Percentiles rank a stretch among this genome's conserved stretches.
phyloP scores from a whole-genome alignment of 1,140 invertebrate genomes.

The Bombus impatiens region DNA sequence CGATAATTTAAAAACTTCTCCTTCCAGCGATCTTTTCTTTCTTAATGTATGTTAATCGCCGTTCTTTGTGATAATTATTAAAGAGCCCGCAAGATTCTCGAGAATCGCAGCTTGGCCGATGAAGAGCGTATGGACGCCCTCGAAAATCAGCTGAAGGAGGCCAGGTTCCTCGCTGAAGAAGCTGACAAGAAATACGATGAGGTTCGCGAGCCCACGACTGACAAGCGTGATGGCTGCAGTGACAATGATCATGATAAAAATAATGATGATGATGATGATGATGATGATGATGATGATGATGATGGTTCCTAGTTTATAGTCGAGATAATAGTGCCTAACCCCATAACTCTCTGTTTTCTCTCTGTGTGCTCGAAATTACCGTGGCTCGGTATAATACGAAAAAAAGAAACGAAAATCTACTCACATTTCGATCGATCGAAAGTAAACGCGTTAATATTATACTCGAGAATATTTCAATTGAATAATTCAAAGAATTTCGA shows the following conservation, averaged over 20 bases:
- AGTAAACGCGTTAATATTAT: not conserved
- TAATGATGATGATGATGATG: constrained; percentile 63
- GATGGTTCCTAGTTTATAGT: constrained; percentile 82
- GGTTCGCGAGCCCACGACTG: constrained; percentile 86
- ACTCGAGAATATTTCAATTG: not conserved
- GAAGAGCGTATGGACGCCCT: constrained; percentile 99
- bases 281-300: constrained; percentile 71
- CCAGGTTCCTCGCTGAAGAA: constrained; percentile 99
- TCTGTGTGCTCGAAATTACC: constrained; percentile 64
- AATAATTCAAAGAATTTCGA: not conserved
- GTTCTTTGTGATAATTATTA: constrained; percentile 59
- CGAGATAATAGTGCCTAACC: constrained; percentile 78
- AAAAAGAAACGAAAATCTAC: not conserved
- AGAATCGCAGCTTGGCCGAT: constrained; percentile 99
- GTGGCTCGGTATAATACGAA: constrained; percentile 35
- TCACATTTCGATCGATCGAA: constrained; percentile 8
- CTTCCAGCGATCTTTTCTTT: constrained; percentile 4
- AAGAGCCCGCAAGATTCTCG: constrained; percentile 99
- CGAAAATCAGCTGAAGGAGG: constrained; percentile 99
- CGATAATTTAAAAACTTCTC: constrained; percentile 3
- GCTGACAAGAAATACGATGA: constrained; percentile 99
- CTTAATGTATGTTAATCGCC: constrained; percentile 39
- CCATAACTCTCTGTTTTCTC: constrained; percentile 69
- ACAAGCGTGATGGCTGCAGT: constrained; percentile 78
- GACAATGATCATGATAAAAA: constrained; percentile 70